Evolutionary conservation across 2,113 vertebrate genomes (phyloP).

Genomic region (Lasiurus borealis): DNA sequence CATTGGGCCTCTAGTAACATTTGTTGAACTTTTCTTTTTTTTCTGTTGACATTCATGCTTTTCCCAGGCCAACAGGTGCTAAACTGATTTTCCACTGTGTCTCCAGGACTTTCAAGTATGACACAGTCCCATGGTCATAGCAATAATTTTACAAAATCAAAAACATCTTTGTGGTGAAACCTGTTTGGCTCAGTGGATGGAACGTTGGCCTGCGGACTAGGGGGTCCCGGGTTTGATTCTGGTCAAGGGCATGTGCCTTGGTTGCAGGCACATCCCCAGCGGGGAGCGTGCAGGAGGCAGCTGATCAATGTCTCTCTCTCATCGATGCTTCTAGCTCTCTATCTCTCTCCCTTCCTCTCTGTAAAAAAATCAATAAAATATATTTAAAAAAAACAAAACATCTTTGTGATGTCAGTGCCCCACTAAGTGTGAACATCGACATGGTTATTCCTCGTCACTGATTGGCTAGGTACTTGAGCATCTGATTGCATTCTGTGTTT

Average conservation of each 20-base stretch:
- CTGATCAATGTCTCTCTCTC: no score
- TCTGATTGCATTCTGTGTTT: not conserved
- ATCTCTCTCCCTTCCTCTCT: no score
- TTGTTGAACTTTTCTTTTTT: not conserved
- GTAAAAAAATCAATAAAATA: no score
- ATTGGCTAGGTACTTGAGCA: not conserved
- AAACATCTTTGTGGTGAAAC: not conserved
- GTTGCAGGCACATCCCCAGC: no score
- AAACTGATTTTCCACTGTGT: slow-evolving; percentile 1
- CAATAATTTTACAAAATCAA: not conserved
- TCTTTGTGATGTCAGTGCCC: not conserved
- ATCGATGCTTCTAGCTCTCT: no score
- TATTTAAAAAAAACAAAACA: no score
- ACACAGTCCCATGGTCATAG: not conserved
- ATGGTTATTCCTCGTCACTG: not conserved
- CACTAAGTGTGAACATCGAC: not conserved
- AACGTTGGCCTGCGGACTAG: no score
- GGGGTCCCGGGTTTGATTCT: no score
- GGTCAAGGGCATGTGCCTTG: no score
- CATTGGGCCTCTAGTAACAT: not conserved
- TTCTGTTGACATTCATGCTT: not conserved
- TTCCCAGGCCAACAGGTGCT: not conserved
- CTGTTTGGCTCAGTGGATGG: no score
- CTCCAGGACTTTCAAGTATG: not conserved
- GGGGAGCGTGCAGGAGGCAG: no score